A percentile compares a stretch with the other conserved stretches of the same genome.
phyloP scores from a whole-genome alignment of 2,888 invertebrate genomes.

The Andrena praecox region DNA sequence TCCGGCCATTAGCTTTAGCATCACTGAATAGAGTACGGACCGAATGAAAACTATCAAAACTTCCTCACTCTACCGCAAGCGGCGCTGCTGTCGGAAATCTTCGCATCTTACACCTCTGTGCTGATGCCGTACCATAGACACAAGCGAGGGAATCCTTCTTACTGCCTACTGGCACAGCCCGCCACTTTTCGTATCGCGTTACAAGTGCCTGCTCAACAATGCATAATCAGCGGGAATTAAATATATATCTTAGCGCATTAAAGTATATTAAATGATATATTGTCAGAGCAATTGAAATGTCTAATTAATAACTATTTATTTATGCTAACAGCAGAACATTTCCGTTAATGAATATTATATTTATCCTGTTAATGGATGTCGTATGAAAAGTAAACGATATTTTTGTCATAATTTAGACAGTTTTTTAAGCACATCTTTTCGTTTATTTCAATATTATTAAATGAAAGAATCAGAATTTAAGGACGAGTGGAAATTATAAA shows the following conservation, averaged over 20 bases:
- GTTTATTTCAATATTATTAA: background rate
- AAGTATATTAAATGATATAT: background rate
- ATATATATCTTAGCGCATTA: background rate
- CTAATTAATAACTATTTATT: background rate
- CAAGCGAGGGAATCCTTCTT: too few relatives aligned
- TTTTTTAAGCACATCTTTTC: background rate
- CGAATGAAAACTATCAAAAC: too few relatives aligned
- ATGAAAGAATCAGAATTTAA: background rate
- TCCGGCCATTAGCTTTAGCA: too few relatives aligned
- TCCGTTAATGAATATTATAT: background rate
- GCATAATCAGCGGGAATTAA: background rate
- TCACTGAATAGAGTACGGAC: too few relatives aligned
- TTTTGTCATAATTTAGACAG: background rate
- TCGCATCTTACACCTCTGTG: too few relatives aligned
- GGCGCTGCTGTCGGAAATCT: too few relatives aligned
- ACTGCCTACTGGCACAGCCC: background rate
- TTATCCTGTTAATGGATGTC: background rate
- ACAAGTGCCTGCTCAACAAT: background rate
- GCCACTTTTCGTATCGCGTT: background rate
- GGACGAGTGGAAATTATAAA: background rate
- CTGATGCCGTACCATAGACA: too few relatives aligned
- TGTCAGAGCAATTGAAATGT: background rate
- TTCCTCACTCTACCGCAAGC: too few relatives aligned
- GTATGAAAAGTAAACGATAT: background rate
- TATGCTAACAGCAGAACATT: background rate